Evolutionary conservation across 30 jellyfish, hydroid and myxozoan genomes (phyloP).

Genomic region (Nemopilema nomurai): DNA sequence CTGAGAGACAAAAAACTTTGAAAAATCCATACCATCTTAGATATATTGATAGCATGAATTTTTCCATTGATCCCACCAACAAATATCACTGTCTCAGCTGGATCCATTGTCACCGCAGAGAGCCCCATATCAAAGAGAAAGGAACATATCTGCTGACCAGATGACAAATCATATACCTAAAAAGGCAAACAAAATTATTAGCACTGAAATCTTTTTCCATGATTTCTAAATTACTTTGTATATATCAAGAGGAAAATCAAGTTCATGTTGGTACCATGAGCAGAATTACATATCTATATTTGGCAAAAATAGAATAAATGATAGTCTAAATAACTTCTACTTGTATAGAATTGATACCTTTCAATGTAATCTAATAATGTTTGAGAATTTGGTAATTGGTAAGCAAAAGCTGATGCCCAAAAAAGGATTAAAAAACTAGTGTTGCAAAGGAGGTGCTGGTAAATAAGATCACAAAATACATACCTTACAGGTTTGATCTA

Average conservation of each 20-base stretch:
- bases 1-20: not conserved
- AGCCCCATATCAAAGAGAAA: slow-evolving; percentile 81
- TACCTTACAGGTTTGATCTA: slow-evolving; percentile 98
- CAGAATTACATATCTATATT: too few species aligned
- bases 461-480: not conserved
- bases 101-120: slow-evolving; percentile 85
- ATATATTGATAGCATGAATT: slow-evolving; percentile 51
- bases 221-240: too few species aligned
- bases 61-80: slow-evolving; percentile 81
- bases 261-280: too few species aligned
- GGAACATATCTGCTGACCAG: slow-evolving; percentile 79
- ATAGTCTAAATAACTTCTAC: too few species aligned
- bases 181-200: not conserved
- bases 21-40: slow-evolving; percentile 49
- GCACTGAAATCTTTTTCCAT: not conserved
- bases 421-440: too few species aligned
- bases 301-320: too few species aligned
- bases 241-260: too few species aligned
- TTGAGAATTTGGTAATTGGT: too few species aligned
- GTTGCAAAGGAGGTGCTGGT: too few species aligned
- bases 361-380: too few species aligned
- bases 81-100: slow-evolving; percentile 67
- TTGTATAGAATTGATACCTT: too few species aligned
- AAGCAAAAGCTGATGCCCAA: too few species aligned
- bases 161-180: slow-evolving; percentile 83